phyloP scores from a whole-genome alignment of 2,113 vertebrate genomes.

The Carassius gibelio region DNA sequence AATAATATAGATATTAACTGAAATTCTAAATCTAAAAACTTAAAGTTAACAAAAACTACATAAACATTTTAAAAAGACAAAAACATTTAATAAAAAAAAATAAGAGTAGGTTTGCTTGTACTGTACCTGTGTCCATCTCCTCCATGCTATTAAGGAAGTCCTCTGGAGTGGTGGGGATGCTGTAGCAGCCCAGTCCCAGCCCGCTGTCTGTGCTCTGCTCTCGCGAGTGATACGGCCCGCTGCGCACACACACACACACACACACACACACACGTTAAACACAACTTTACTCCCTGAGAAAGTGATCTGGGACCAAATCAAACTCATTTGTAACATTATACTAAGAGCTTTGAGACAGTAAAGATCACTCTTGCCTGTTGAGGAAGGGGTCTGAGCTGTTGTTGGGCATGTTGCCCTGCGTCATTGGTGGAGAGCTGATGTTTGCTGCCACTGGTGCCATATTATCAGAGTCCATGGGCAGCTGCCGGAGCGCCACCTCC shows the following conservation, averaged over 20 bases:
- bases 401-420: slow-evolving; percentile 78
- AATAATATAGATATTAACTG: too few species aligned
- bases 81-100: too few species aligned
- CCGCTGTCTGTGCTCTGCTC: slow-evolving; percentile 91
- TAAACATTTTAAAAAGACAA: too few species aligned
- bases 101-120: neutral
- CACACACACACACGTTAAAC: neutral
- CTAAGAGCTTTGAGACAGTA: neutral
- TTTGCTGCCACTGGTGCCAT: slow-evolving; percentile 74
- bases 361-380: slow-evolving; percentile 77
- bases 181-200: slow-evolving; percentile 87
- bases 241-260: slow-evolving; percentile 58
- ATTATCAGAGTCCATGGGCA: slow-evolving; percentile 85
- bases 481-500: slow-evolving; percentile 88
- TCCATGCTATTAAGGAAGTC: slow-evolving; percentile 89
- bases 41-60: too few species aligned
- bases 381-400: slow-evolving; percentile 85
- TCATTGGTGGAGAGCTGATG: slow-evolving; percentile 75
- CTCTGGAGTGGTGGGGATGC: slow-evolving; percentile 86
- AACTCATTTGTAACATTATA: neutral
- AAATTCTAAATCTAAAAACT: too few species aligned
- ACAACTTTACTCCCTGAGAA: neutral
- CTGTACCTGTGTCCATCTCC: slow-evolving; percentile 91
- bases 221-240: slow-evolving; percentile 86
- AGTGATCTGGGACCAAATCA: neutral